Evolutionary conservation across 2,113 vertebrate genomes (phyloP).

Genomic region (Scomber scombrus): DNA sequence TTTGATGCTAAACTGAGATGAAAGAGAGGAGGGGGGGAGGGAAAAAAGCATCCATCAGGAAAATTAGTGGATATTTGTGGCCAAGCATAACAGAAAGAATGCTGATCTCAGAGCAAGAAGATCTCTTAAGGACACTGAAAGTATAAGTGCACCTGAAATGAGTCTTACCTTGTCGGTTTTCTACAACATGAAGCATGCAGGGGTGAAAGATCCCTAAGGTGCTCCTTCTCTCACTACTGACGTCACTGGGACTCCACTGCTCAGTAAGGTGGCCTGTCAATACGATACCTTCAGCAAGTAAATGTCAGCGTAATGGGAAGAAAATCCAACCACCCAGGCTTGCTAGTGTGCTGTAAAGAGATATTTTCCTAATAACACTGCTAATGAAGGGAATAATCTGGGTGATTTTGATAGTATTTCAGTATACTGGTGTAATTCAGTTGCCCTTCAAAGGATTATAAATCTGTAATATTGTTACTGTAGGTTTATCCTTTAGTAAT

Average conservation of each 20-base stretch:
- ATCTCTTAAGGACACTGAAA: neutral
- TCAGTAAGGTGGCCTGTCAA: slow-evolving; percentile 62
- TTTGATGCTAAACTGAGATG: slow-evolving; percentile 46
- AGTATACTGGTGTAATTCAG: neutral
- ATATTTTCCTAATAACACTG: slow-evolving; percentile 6
- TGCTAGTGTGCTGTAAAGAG: neutral
- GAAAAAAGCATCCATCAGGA: slow-evolving; percentile 11
- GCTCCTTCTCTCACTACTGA: slow-evolving; percentile 52
- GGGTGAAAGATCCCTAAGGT: slow-evolving; percentile 62
- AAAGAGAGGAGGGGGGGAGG: slow-evolving; percentile 12
- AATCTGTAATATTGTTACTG: slow-evolving; percentile 17
- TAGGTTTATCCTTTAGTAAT: slow-evolving; percentile 43
- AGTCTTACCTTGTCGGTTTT: slow-evolving; percentile 9
- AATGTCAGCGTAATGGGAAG: slow-evolving; percentile 65
- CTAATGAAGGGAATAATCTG: slow-evolving; percentile 41
- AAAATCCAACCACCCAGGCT: slow-evolving; percentile 20
- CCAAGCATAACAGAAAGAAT: slow-evolving; percentile 8
- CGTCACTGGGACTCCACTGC: slow-evolving; percentile 73
- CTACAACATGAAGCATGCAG: slow-evolving; percentile 11
- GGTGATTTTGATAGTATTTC: neutral
- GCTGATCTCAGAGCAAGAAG: neutral
- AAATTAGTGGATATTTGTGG: slow-evolving; percentile 17
- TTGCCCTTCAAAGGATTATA: slow-evolving; percentile 34
- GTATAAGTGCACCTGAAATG: neutral
- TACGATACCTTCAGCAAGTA: slow-evolving; percentile 52